Evolutionary conservation across 2,797 vertebrate genomes (phyloP), one percentile per base, ranked within the genome.

Genomic region (Neosilurus mollespiculum): DNA sequence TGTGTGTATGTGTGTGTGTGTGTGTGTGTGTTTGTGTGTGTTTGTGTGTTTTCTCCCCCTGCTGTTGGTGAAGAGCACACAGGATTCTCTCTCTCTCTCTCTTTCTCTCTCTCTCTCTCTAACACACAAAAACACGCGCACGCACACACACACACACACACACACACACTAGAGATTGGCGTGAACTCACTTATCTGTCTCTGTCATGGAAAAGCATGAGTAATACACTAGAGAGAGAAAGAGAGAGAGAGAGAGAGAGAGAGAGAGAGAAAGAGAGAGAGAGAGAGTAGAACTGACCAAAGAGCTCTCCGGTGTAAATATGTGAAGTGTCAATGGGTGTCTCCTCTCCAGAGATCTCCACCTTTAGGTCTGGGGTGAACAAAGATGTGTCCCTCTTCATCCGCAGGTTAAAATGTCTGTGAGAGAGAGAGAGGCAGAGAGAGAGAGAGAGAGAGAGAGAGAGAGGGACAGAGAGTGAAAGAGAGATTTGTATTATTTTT

Each of bases 291-390:
- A 75, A 84, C 96, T 96, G 92, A 98, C 98, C 98, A 87, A 95
- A 97, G 87, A 99, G 91, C 84, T 98, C 96, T 88, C 98, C 98
- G 87, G 94, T 97, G 94, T 99, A 99, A 94, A 99, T 98, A 91
- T 99, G 97, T 81, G 98, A 99, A 43, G 95, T 96, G 93, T 99
- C 98, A 80, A 95, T 89, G 81, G 96, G 94, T 66, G 85, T 58
- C 85, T 96, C 91, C 88, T 93, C 91, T 89, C 96, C 96, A 51
- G 96, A 96, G 69, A 96, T 90, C 88, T 99, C 97, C 91, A 99
- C 88, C 87, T 95, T 93, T 83, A 99, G 94, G 88, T 98, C 96
- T 82, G 95, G 94, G 90, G 95, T 94, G 90, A 99, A 99, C 83
- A 98, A 84, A 81, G 94, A 91, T 9, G 94, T 94, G 83, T 99